Evolutionary conservation across 2,797 vertebrate species (phyloP).

Genomic region (Onychomys arenicola): DNA sequence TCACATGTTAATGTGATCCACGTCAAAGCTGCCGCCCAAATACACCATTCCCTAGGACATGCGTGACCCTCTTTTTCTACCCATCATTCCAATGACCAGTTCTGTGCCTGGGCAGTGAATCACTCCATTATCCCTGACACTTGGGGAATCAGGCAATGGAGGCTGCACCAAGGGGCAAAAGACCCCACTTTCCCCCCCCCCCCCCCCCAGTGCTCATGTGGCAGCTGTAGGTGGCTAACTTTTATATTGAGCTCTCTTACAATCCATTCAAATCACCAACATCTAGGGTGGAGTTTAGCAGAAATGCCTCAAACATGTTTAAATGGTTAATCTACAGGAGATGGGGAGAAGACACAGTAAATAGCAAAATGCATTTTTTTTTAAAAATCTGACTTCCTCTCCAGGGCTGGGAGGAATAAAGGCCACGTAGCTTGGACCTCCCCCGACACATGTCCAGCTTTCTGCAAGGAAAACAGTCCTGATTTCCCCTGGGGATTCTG

Average conservation of each 20-base stretch:
- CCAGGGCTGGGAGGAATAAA: background rate
- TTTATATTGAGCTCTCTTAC: slow-evolving; percentile 10
- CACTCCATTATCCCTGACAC: background rate
- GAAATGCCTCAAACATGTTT: slow-evolving; percentile 51
- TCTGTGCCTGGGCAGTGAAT: background rate
- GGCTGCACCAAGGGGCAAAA: no score
- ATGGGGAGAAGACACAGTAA: background rate
- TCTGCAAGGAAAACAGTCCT: slow-evolving; percentile 58
- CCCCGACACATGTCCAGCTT: slow-evolving; percentile 8
- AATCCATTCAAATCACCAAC: slow-evolving; percentile 44
- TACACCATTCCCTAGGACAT: background rate
- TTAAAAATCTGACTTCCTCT: slow-evolving; percentile 29
- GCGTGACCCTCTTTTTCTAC: background rate
- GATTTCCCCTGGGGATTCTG: slow-evolving; percentile 64
- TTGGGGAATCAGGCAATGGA: no score
- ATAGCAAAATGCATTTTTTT: slow-evolving; percentile 52
- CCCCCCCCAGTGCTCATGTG: background rate
- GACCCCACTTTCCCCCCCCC: no score
- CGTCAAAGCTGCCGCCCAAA: background rate
- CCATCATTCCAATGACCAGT: background rate
- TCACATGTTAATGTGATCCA: accelerated
- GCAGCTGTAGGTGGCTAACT: background rate
- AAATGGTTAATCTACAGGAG: slow-evolving; percentile 21
- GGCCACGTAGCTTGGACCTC: slow-evolving; percentile 19
- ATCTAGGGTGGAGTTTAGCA: slow-evolving; percentile 17